Evolutionary conservation across 1,140 invertebrate species (phyloP), one percentile per base, ranked within the genome.

Genomic region (Papilio glaucus): DNA sequence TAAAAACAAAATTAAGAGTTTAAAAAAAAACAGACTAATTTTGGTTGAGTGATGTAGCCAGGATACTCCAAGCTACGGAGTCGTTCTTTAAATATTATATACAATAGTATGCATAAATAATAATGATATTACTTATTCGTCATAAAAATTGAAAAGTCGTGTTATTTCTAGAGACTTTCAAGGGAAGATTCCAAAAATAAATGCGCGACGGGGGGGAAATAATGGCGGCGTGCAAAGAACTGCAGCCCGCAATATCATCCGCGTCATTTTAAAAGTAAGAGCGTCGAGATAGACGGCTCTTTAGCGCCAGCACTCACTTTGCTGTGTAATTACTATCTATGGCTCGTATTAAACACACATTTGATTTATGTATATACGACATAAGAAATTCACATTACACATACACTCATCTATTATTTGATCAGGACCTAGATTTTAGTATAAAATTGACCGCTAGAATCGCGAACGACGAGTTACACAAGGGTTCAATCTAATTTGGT

Each of bases 101-200:
- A 42, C 41, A 42, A 42, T 3, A 5, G 42, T 18, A 42, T 1
- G 10, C 13, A 4, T 13, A 41, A 13, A 15, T 45, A 6, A 45
- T 45, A 45, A 42, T 13, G 15, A 45, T 45, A 45, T 24, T 57
- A 5, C 10, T 13, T 57, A 13, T 57, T 57, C 10, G 4, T 57
- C 21, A 57, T 57, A 24, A 57, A 5, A 57, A 26, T 57, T 26
- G 49, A 6, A 26, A 26, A 26, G 10, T 33, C 29, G 29, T 33
- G 29, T 33, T 33, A 5, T 26, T 0, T 21, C 0, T 53, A 24
- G 7, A 24, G 7, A 24, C 21, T 57, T 57, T 24, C n/a, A n/a
- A n/a, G 49, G 3, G 49, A 24, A 57, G 18, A 21, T 57, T 57
- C 49, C 49, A 57, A 57, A 26, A 57, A 57, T 57, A 26, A 57